Evolutionary conservation across 2,888 invertebrate genomes (phyloP).

Genomic region (Pycnomerus fuliginosus): DNA sequence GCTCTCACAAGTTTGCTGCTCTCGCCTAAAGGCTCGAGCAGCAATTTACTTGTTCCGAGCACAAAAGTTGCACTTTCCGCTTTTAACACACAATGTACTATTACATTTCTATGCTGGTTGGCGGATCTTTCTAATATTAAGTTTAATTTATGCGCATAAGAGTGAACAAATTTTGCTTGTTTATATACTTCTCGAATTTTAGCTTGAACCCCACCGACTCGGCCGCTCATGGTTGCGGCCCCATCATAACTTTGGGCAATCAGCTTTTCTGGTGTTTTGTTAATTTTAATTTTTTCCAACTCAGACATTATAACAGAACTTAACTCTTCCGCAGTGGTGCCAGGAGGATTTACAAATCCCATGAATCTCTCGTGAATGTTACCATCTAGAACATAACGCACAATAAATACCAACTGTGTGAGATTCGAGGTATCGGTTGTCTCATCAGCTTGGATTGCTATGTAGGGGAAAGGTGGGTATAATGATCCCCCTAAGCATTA

Average conservation of each 20-base stretch:
- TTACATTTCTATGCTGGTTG: conserved; percentile 6
- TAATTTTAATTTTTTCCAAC: not conserved
- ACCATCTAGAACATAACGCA: conserved; percentile 31
- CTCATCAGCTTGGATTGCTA: conserved; percentile 39
- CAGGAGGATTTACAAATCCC: conserved; percentile 30
- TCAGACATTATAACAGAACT: not conserved
- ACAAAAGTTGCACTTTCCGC: too few relatives aligned
- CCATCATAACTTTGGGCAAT: conserved; percentile 8
- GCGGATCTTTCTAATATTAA: conserved; percentile 22
- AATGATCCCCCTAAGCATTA: too few relatives aligned
- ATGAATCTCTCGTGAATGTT: conserved; percentile 32
- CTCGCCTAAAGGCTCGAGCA: too few relatives aligned
- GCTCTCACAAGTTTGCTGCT: too few relatives aligned
- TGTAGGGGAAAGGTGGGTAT: too few relatives aligned
- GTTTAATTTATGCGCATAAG: conserved; percentile 8
- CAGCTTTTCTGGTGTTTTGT: conserved; percentile 4
- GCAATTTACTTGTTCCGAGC: too few relatives aligned
- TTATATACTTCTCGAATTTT: conserved; percentile 4
- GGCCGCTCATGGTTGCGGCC: conserved; percentile 4
- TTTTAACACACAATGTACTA: too few relatives aligned
- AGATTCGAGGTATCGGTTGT: conserved; percentile 33
- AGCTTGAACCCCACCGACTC: conserved; percentile 7
- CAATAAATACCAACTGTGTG: conserved; percentile 33
- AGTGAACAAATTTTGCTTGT: conserved; percentile 5
- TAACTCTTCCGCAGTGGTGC: conserved; percentile 17